Base-by-base conservation (phyloP, 2,113 vertebrate genomes). In the Neotragus moschatus region DNA sequence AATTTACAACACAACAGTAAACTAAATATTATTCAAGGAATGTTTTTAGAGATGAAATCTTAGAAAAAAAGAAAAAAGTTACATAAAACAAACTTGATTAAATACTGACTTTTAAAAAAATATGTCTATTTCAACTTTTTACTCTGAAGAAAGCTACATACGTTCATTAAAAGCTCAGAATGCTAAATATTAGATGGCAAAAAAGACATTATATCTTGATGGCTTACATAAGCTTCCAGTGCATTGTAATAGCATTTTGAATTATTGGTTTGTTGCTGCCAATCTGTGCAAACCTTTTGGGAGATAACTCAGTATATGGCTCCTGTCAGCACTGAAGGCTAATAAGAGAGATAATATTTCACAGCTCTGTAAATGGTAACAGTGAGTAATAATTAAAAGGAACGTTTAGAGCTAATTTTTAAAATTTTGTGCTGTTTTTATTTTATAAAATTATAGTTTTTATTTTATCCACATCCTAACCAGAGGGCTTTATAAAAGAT, bases 201-300 rank as follows among this genome's bases (percentile, higher is more conserved):
- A 98, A 6, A 92, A 87, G 77, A 36, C 5, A 91, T 82, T 96
- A 79, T 3, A 36, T 91, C 95, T 96, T 75, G 30, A 75, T 43
- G 88, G 30, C 28, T 6, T 15, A 39, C 36, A 60, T 63, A 79
- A 17, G 75, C 14, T 53, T 70, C n/a, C 56, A 21, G 11, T 30
- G 6, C 58, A 82, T 45, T 88, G 7, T 73, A 80, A 86, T 26
- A 90, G 23, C 11, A 84, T 36, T 60, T 85, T 84, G 23, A 45
- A 63, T 84, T 75, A 95, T 7, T 95, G 1, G 75, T 1, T 2
- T 96, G 7, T 87, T 96, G 6, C 84, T 45, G 14, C 43, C 43
- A 80, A 82, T 94, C 73, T 60, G 11, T 5, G 0, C 11, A 49
- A 15, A 1, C 28, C 19, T 94, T 58, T 70, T 97, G 39, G 21